phyloP scores from a whole-genome alignment of 2,797 vertebrate species.

The Hylomyscus alleni region DNA sequence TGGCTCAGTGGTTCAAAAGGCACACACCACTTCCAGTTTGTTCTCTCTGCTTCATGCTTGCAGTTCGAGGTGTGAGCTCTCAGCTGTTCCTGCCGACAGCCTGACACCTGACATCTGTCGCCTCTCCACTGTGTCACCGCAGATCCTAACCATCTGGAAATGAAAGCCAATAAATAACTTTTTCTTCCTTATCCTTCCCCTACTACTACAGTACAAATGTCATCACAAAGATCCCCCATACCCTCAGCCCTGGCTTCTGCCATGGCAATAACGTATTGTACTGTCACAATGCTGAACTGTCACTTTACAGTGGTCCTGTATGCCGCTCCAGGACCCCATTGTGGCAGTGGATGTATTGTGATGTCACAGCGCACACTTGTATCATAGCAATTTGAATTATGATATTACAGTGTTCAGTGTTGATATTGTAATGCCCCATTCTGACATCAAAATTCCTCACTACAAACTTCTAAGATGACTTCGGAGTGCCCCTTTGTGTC shows the following conservation, averaged over 20 bases:
- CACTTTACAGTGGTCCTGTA: not conserved
- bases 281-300: not conserved
- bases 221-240: not conserved
- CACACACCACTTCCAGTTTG: too few relatives aligned
- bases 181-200: not conserved
- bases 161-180: not conserved
- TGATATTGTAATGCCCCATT: not conserved
- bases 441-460: not conserved
- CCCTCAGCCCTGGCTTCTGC: not conserved
- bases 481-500: not conserved
- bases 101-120: not conserved
- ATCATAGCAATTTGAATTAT: not conserved
- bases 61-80: not conserved
- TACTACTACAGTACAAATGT: not conserved
- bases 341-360: not conserved
- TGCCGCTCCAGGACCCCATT: not conserved
- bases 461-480: not conserved
- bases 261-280: too few relatives aligned
- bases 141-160: not conserved
- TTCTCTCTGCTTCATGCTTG: too few relatives aligned
- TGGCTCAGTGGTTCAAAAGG: too few relatives aligned
- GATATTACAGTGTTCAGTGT: not conserved
- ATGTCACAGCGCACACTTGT: not conserved
- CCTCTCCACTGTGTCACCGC: too few relatives aligned
- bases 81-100: not conserved